Evolutionary conservation across 2,113 vertebrate genomes (phyloP).

Genomic region (Lates calcarifer): DNA sequence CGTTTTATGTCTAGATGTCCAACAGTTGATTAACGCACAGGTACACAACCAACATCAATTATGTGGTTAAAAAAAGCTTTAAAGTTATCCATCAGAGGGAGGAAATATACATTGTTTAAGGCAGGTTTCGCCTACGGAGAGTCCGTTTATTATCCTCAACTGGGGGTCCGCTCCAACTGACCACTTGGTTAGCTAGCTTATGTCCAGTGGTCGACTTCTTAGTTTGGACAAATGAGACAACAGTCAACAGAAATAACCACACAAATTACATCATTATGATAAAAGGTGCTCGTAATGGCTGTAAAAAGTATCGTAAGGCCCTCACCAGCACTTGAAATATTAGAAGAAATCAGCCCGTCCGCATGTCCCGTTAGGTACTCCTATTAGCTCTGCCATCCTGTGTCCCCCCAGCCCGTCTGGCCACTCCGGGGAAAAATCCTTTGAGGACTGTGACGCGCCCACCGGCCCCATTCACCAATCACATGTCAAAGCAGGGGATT

Average conservation of each 20-base stretch:
- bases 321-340: slow-evolving; percentile 80
- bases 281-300: neutral
- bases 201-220: slow-evolving; percentile 66
- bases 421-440: slow-evolving; percentile 66
- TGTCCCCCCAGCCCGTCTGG: slow-evolving; percentile 75
- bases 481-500: slow-evolving; percentile 10
- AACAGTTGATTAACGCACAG: slow-evolving; percentile 15
- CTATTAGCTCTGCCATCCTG: slow-evolving; percentile 82
- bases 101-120: neutral
- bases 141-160: slow-evolving; percentile 47
- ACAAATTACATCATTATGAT: slow-evolving; percentile 5
- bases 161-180: slow-evolving; percentile 68
- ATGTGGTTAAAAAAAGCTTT: slow-evolving; percentile 4
- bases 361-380: slow-evolving; percentile 83
- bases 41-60: neutral
- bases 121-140: neutral
- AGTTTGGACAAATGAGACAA: slow-evolving; percentile 55
- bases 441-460: slow-evolving; percentile 49
- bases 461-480: slow-evolving; percentile 68
- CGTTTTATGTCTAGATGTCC: neutral
- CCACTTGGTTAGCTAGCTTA: slow-evolving; percentile 78
- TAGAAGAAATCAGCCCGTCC: slow-evolving; percentile 74
- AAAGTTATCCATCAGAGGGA: slow-evolving; percentile 15
- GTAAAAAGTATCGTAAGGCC: slow-evolving; percentile 52
- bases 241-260: slow-evolving; percentile 11